Base-by-base conservation (phyloP, 1,140 invertebrate species). In the Aphaenogaster floridana region DNA sequence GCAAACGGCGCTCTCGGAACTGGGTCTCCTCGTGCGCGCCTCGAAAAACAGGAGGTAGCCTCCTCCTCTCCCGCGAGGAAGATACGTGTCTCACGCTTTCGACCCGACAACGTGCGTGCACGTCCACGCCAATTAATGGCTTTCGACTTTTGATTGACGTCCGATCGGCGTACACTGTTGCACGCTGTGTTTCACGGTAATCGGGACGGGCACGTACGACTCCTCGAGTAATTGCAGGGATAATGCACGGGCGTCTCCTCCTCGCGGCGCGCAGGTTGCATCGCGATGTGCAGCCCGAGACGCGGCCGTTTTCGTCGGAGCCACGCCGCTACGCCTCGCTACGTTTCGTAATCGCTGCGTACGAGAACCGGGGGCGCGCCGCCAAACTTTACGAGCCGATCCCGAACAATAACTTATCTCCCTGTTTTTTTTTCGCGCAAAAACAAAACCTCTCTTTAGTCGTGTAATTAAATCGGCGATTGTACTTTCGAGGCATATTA, bases 71-170 rank as follows among this genome's bases (percentile, higher is more conserved):
- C 7, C 8, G 76, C n/a, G 45, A 87, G 69, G 89, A 90, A 69
- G 78, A 87, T 72, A 76, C 84, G 52, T 79, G 77, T 91, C 90
- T 86, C 90, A 90, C 90, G 89, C 77, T 88, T 76, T 79, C 64
- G n/a, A 71, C 36, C 39, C 79, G 74, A 71, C 85, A 90, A 89
- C 86, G 61, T 87, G 84, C 87, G 87, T 84, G 89, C 78, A 86
- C 87, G 84, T 89, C 79, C 86, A 87, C 72, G 78, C 64, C 90
- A 91, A 91, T 91, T 91, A 91, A 90, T 89, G 87, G 61, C 84
- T 91, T 89, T 91, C 90, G 89, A 89, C 77, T 91, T 90, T 91
- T 91, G 90, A 91, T 89, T 86, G 90, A 89, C 90, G 87, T 84
- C 54, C 76, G 76, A 74, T 54, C 54, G 42, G 28, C 59, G 42